Percentiles rank a stretch among this genome's conserved stretches.
Evolutionary conservation across 2,888 invertebrate genomes (phyloP).

Genomic region (Drosophila engyochracea): DNA sequence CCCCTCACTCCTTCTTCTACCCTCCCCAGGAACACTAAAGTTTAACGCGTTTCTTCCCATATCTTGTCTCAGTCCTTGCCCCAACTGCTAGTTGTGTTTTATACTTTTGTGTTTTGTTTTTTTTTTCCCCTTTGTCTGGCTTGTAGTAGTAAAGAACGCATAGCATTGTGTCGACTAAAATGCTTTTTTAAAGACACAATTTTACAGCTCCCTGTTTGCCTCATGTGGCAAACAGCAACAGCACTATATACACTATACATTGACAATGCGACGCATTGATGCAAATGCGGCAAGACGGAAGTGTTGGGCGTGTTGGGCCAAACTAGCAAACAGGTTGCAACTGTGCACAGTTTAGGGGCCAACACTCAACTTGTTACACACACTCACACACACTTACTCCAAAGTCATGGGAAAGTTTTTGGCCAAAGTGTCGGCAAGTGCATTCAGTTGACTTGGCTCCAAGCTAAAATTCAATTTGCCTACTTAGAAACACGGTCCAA

Average conservation of each 20-base stretch:
- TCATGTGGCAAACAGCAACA: conserved; percentile 33
- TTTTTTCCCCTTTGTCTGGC: conserved; percentile 31
- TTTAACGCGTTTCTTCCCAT: conserved; percentile 50
- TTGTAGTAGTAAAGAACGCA: conserved; percentile 52
- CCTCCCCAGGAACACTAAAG: conserved; percentile 27
- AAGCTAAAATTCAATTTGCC: conserved; percentile 29
- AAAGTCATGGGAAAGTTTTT: conserved; percentile 55
- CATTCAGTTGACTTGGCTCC: conserved; percentile 34
- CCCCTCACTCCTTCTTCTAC: neutral
- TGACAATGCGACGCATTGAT: conserved; percentile 57
- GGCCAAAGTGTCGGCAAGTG: conserved; percentile 44
- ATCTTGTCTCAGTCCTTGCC: conserved; percentile 15
- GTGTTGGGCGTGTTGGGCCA: conserved; percentile 37
- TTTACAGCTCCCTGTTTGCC: conserved; percentile 56
- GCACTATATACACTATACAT: neutral
- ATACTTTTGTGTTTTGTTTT: conserved; percentile 14
- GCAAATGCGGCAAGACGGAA: conserved; percentile 48
- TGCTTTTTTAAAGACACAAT: conserved; percentile 75
- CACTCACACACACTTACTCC: neutral
- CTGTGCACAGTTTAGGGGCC: conserved; percentile 30
- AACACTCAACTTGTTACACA: conserved; percentile 32
- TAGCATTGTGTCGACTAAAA: conserved; percentile 74
- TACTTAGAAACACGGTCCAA: neutral
- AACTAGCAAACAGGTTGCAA: conserved; percentile 54
- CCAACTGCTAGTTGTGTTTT: conserved; percentile 23